phyloP scores from a whole-genome alignment of 2,797 vertebrate species.

The Tamandua tetradactyla region DNA sequence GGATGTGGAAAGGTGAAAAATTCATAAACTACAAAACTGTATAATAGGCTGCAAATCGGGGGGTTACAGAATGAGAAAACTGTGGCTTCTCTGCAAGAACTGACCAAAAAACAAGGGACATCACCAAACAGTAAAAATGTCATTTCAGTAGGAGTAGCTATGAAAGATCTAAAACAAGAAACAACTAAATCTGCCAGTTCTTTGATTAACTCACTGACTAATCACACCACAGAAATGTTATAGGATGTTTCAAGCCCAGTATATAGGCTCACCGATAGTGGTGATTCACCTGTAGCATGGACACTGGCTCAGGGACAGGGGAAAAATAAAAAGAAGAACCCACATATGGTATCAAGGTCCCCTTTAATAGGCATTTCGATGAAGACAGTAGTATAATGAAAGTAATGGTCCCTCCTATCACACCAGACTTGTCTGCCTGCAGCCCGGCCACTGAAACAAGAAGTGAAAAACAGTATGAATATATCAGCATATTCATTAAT shows the following conservation, averaged over 20 bases:
- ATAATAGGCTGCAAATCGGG: conserved; percentile 78
- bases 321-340: conserved; percentile 87
- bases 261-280: conserved; percentile 78
- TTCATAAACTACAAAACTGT: conserved; percentile 80
- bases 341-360: conserved; percentile 87
- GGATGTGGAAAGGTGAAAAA: conserved; percentile 83
- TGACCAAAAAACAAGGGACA: conserved; percentile 82
- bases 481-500: conserved; percentile 99
- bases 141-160: conserved; percentile 10
- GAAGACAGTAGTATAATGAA: conserved; percentile 90
- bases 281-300: conserved; percentile 86
- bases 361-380: conserved; percentile 85
- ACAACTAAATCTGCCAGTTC: conserved; percentile 75
- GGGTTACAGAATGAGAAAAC: conserved; percentile 85
- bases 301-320: conserved; percentile 82
- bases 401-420: conserved; percentile 89
- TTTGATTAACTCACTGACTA: conserved; percentile 87
- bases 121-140: conserved; percentile 74
- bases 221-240: conserved; percentile 91
- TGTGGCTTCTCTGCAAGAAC: conserved; percentile 78
- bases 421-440: conserved; percentile 93
- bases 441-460: conserved; percentile 97
- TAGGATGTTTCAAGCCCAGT: conserved; percentile 90
- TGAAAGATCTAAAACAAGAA: conserved; percentile 84
- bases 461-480: conserved; percentile 97